A percentile compares a stretch with the other conserved stretches of the same genome.
Evolutionary conservation across 2,797 vertebrate genomes (phyloP).

Genomic region (Lindbergichthys nudifrons): DNA sequence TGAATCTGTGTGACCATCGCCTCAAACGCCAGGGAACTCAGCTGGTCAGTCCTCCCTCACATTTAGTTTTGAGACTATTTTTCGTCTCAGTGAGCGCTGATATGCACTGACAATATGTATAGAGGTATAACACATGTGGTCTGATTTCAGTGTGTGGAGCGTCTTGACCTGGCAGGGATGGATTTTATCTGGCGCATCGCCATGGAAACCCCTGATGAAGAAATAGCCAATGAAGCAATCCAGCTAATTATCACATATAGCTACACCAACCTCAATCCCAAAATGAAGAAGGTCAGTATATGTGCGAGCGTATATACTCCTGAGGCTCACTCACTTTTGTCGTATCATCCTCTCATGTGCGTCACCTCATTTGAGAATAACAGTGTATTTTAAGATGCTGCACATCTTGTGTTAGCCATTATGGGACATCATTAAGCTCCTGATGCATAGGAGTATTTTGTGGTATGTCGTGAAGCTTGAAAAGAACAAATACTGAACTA

Average conservation of each 20-base stretch:
- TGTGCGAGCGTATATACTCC: neutral
- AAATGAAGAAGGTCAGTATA: conserved; percentile 93
- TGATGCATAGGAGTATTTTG: neutral
- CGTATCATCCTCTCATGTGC: neutral
- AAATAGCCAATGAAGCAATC: conserved; percentile 99
- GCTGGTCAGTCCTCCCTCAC: conserved; percentile 82
- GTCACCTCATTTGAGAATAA: neutral
- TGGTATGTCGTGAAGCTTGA: neutral
- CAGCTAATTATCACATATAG: conserved; percentile 98
- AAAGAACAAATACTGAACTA: neutral
- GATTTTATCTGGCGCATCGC: conserved; percentile 99
- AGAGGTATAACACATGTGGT: neutral
- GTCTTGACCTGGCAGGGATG: conserved; percentile 97
- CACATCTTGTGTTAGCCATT: neutral
- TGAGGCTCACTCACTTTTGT: neutral
- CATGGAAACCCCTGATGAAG: conserved; percentile 99
- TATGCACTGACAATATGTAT: neutral
- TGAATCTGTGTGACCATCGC: conserved; percentile 98
- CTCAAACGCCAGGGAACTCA: conserved; percentile 98
- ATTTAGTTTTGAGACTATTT: neutral
- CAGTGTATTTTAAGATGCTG: neutral
- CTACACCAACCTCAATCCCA: conserved; percentile 98
- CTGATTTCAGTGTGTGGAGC: conserved; percentile 92
- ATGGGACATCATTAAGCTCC: neutral
- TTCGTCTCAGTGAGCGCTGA: neutral